These are phyloP conservation scores for Marisa cornuarietis DNA, from an alignment of 1,140 invertebrate species.

Conservation along the genomic window DNA sequence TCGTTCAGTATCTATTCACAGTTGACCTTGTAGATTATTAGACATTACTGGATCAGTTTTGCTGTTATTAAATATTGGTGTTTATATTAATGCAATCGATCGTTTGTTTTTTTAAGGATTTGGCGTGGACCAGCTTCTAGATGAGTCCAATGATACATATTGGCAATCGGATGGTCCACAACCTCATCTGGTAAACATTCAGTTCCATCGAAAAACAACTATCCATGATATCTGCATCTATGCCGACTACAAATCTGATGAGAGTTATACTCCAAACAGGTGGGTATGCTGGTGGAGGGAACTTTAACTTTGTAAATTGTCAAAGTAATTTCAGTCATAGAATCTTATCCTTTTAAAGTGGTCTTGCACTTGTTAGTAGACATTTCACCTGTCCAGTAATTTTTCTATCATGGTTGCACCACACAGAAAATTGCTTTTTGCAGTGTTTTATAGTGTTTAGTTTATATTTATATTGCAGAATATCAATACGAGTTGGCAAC, in stretches of 20 bases:
- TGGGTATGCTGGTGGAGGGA: constrained; percentile 43
- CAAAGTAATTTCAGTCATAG: too few species aligned
- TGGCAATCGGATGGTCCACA: constrained; percentile 99
- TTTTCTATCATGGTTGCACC: not conserved
- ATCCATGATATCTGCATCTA: constrained; percentile 96
- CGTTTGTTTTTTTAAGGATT: constrained; percentile 76
- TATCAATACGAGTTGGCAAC: constrained; percentile 93
- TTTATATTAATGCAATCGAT: too few species aligned
- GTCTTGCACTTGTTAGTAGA: too few species aligned
- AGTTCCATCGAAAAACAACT: constrained; percentile 95
- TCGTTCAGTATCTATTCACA: too few species aligned
- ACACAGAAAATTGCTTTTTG: not conserved
- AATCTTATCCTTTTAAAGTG: too few species aligned
- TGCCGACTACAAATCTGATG: constrained; percentile 97
- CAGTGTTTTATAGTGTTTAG: not conserved
- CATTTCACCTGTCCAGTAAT: too few species aligned
- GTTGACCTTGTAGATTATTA: not conserved
- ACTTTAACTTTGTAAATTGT: too few species aligned
- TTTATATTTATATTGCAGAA: constrained; percentile 70
- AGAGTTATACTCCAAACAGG: constrained; percentile 97
- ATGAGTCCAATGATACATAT: constrained; percentile 95
- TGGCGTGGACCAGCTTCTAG: constrained; percentile 95
- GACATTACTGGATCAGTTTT: not conserved
- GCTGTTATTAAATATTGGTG: too few species aligned
- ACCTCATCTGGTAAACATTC: constrained; percentile 97